Evolutionary conservation across 2,113 vertebrate species (phyloP).

Genomic region (Chaenocephalus aceratus): DNA sequence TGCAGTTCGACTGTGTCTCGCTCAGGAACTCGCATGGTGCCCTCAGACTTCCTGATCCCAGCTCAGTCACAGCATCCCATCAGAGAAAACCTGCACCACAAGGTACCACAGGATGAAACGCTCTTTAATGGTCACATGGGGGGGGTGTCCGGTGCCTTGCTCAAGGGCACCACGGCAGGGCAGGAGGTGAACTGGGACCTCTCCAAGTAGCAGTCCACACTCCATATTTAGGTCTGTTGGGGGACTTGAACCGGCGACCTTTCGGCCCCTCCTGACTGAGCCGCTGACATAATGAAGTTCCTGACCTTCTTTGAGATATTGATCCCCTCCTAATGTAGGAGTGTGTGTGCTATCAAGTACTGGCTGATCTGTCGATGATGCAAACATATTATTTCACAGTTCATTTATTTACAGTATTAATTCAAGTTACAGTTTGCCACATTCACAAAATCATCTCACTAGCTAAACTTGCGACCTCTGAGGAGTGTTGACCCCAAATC

Average conservation of each 20-base stretch:
- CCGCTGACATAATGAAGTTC: neutral
- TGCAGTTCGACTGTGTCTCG: neutral
- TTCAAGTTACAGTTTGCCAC: no score
- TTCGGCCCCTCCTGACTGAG: no score
- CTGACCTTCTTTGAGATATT: neutral
- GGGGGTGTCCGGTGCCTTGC: no score
- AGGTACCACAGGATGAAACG: conserved; percentile 77
- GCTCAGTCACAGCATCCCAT: conserved; percentile 94
- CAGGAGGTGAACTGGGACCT: no score
- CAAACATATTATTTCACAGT: neutral
- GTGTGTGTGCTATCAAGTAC: neutral
- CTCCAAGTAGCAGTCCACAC: no score
- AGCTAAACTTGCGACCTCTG: neutral
- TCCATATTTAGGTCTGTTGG: no score
- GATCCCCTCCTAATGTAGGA: no score
- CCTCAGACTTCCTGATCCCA: conserved; percentile 95
- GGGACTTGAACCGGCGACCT: no score
- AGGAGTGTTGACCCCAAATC: neutral
- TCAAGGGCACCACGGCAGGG: no score
- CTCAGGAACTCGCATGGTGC: conserved; percentile 95
- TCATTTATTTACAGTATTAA: neutral
- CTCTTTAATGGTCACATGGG: no score
- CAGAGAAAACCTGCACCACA: conserved; percentile 94
- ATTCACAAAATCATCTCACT: neutral
- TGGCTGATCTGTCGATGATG: neutral